Evolutionary conservation across 1,140 invertebrate genomes (phyloP).

Genomic region (Cyclargus thomasi): DNA sequence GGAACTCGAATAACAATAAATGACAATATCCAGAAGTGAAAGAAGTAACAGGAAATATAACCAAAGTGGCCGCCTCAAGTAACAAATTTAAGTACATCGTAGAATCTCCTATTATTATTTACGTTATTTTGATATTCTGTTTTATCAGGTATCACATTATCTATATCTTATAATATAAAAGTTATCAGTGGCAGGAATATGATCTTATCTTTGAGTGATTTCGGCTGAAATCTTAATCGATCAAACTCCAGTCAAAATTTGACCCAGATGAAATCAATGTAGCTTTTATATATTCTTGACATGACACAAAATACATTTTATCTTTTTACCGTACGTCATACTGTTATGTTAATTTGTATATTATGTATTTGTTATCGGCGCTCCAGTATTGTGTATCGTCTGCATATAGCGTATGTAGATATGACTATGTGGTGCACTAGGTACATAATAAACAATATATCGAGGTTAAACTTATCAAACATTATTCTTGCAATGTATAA

Average conservation of each 20-base stretch:
- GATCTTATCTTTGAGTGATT: neutral
- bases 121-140: neutral
- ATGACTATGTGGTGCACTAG: neutral
- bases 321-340: neutral
- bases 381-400: neutral
- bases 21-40: no score
- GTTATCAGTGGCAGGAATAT: neutral
- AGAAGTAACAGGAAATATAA: neutral
- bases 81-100: no score
- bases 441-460: neutral
- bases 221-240: neutral
- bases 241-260: neutral
- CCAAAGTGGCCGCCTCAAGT: no score
- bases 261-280: no score
- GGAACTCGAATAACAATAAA: neutral
- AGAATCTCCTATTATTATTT: neutral
- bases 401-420: neutral
- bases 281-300: no score
- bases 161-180: neutral
- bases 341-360: neutral
- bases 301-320: neutral
- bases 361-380: neutral
- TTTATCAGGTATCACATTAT: neutral
- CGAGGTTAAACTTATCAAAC: conserved; percentile 7
- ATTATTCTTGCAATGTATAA: neutral